phyloP scores from a whole-genome alignment of 2,113 vertebrate genomes.

The Castor canadensis region DNA sequence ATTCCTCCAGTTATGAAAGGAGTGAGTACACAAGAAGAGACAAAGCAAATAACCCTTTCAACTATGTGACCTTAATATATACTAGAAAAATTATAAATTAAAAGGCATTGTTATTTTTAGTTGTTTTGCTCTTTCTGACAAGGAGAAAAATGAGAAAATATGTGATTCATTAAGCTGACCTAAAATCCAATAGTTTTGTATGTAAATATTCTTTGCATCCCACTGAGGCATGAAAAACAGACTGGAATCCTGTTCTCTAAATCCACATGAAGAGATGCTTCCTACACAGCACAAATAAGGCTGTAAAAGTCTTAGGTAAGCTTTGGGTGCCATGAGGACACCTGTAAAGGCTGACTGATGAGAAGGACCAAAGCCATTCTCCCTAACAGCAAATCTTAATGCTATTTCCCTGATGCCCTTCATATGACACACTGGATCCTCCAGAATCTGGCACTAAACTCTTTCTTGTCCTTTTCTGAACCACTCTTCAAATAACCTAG shows the following conservation, averaged over 20 bases:
- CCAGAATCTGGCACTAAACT: background rate
- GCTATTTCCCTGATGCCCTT: constrained; percentile 37
- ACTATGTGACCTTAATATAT: background rate
- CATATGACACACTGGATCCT: constrained; percentile 39
- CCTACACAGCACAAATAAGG: background rate
- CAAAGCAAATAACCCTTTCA: background rate
- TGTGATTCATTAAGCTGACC: background rate
- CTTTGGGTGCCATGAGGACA: background rate
- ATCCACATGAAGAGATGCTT: background rate
- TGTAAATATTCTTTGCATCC: constrained; percentile 22
- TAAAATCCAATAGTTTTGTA: background rate
- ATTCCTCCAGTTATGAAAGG: background rate
- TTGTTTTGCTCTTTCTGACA: background rate
- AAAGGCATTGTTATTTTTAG: background rate
- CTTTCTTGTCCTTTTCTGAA: background rate
- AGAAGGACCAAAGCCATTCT: background rate
- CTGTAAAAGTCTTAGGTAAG: background rate
- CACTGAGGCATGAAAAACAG: background rate
- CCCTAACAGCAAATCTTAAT: background rate
- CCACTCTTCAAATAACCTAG: background rate
- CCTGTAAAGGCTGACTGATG: constrained; percentile 43
- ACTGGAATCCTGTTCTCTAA: background rate
- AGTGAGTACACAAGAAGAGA: background rate
- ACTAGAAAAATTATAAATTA: background rate
- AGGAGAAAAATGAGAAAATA: background rate